Evolutionary conservation across 2,797 vertebrate species (phyloP).

Genomic region (Chaunax sp.): DNA sequence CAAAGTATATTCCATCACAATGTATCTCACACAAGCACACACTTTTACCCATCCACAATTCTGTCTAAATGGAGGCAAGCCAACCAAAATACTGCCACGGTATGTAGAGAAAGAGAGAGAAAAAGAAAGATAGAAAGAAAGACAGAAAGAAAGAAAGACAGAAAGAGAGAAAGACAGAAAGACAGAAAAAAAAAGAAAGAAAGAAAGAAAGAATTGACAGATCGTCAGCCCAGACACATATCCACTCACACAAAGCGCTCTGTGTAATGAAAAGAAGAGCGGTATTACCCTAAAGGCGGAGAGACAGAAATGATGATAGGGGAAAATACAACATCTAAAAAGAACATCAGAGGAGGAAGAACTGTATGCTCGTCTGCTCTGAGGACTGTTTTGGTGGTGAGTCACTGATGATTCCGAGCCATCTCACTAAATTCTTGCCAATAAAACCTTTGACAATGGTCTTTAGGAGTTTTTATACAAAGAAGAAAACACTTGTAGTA

Average conservation of each 20-base stretch:
- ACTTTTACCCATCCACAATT: constrained; percentile 20
- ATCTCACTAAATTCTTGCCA: constrained; percentile 48
- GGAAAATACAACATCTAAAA: constrained; percentile 25
- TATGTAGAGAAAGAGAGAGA: background rate
- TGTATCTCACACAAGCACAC: background rate
- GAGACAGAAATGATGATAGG: constrained; percentile 22
- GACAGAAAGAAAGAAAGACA: background rate
- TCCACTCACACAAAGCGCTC: constrained; percentile 37
- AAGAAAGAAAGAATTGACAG: constrained; percentile 1
- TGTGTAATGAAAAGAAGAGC: constrained; percentile 23
- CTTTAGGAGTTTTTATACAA: constrained; percentile 24
- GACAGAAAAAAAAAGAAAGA: constrained; percentile 10
- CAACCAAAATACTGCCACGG: constrained; percentile 41
- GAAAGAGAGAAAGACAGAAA: too few species aligned
- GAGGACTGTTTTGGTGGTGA: constrained; percentile 67
- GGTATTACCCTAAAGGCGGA: constrained; percentile 39
- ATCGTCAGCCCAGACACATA: background rate
- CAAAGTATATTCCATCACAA: constrained; percentile 4
- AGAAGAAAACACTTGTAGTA: constrained; percentile 52
- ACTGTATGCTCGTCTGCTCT: constrained; percentile 41
- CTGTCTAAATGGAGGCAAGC: constrained; percentile 42
- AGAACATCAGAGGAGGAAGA: constrained; percentile 56
- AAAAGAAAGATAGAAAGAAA: constrained; percentile 27
- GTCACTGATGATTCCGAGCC: constrained; percentile 63
- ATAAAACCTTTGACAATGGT: constrained; percentile 48